A percentile compares a stretch with the other conserved stretches of the same genome.
Evolutionary conservation across 2,888 invertebrate genomes (phyloP).

Genomic region (Melieria omissa): DNA sequence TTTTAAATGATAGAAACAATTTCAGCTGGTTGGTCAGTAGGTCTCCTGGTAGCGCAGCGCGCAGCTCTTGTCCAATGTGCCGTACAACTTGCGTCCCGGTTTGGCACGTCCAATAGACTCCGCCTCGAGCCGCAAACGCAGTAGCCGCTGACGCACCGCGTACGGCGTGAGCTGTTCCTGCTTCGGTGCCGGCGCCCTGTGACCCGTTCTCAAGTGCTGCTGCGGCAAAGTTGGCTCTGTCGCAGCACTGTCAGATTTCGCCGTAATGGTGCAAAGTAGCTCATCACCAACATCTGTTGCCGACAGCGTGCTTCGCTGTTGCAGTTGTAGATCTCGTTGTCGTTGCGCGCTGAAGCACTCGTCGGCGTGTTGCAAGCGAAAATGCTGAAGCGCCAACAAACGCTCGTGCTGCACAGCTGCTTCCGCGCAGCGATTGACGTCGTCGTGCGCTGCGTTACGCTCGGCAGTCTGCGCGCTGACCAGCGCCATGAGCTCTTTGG

Average conservation of each 20-base stretch:
- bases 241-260: neutral
- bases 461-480: neutral
- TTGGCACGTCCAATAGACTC: conserved; percentile 18
- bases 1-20: no score
- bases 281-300: neutral
- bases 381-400: conserved; percentile 23
- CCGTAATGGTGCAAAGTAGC: neutral
- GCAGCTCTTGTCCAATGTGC: conserved; percentile 14
- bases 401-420: neutral
- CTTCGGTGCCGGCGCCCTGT: neutral
- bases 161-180: conserved; percentile 17
- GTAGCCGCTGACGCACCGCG: conserved; percentile 24
- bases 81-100: conserved; percentile 10
- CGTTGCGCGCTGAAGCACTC: conserved; percentile 29
- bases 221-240: neutral
- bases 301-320: neutral
- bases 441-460: neutral
- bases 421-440: conserved; percentile 23
- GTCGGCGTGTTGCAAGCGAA: conserved; percentile 27
- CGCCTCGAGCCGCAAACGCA: conserved; percentile 20
- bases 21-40: neutral
- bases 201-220: neutral
- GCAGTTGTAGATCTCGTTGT: conserved; percentile 21
- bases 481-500: conserved; percentile 18
- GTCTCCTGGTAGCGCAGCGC: conserved; percentile 27